Evolutionary conservation across 2,888 invertebrate genomes (phyloP).

Genomic region (Volucella inflata): DNA sequence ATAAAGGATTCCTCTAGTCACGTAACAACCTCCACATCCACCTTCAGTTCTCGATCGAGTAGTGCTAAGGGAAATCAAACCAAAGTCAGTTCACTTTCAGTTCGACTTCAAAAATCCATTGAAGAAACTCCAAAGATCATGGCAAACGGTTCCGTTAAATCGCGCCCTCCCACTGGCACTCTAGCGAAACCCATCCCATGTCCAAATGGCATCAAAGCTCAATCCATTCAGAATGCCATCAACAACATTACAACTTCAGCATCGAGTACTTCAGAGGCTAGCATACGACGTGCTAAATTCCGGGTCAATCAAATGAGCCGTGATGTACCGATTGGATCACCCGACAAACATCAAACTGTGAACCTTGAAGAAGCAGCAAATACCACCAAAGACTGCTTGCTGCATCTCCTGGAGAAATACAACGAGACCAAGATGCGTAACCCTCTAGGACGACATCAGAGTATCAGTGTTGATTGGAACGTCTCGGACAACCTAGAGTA

Average conservation of each 20-base stretch:
- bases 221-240: constrained; percentile 60
- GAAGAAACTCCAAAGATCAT: constrained; percentile 81
- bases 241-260: constrained; percentile 44
- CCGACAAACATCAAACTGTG: constrained; percentile 85
- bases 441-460: constrained; percentile 87
- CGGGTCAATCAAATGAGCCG: constrained; percentile 88
- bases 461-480: constrained; percentile 91
- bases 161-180: constrained; percentile 45
- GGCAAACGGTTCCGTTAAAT: constrained; percentile 75
- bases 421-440: constrained; percentile 85
- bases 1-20: constrained; percentile 63
- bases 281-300: constrained; percentile 86
- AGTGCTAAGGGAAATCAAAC: constrained; percentile 68
- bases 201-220: constrained; percentile 52
- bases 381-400: constrained; percentile 90
- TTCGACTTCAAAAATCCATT: constrained; percentile 82
- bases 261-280: constrained; percentile 79
- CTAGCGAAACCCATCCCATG: constrained; percentile 52
- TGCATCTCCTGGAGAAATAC: constrained; percentile 91
- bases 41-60: constrained; percentile 38
- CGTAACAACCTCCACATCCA: constrained; percentile 38
- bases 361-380: constrained; percentile 86
- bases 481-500: constrained; percentile 90
- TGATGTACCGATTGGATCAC: constrained; percentile 88
- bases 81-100: constrained; percentile 79